Evolutionary conservation across 2,113 vertebrate genomes (phyloP).

Genomic region (Nanorana parkeri): DNA sequence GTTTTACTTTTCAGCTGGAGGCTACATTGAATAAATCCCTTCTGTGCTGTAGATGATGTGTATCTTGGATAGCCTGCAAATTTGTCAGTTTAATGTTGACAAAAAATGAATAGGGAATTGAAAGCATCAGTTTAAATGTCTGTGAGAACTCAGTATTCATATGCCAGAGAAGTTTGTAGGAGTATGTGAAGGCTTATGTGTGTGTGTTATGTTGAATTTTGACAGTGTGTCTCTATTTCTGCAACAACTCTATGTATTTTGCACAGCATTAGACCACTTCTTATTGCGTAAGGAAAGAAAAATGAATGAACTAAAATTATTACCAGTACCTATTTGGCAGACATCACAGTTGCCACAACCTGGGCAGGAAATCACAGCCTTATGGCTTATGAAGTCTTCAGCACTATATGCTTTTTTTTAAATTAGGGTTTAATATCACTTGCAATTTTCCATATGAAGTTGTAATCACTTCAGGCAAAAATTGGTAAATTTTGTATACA

Average conservation of each 20-base stretch:
- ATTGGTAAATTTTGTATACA: too few relatives aligned
- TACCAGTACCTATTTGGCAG: too few relatives aligned
- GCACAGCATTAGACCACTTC: too few relatives aligned
- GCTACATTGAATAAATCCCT: slow-evolving; percentile 60
- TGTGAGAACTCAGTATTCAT: slow-evolving; percentile 40
- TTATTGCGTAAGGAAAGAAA: too few relatives aligned
- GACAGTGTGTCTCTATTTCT: neutral
- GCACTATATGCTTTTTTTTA: too few relatives aligned
- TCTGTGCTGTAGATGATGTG: slow-evolving; percentile 59
- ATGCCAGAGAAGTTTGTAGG: slow-evolving; percentile 8
- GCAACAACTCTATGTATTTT: neutral
- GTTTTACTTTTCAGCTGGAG: slow-evolving; percentile 57
- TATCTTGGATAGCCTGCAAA: slow-evolving; percentile 61
- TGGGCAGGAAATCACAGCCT: too few relatives aligned
- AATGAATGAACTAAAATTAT: too few relatives aligned
- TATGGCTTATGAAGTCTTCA: too few relatives aligned
- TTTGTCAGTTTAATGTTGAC: slow-evolving; percentile 53
- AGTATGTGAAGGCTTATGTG: neutral
- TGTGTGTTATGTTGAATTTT: neutral
- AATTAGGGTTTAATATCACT: too few relatives aligned
- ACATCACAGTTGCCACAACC: too few relatives aligned
- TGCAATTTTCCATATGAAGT: too few relatives aligned
- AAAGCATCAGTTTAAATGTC: slow-evolving; percentile 10
- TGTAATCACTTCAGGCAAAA: too few relatives aligned
- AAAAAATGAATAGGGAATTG: slow-evolving; percentile 46